These are phyloP conservation scores for Himantopus leucocephalus DNA, from an alignment of 2,113 vertebrate genomes.

Conservation along the genomic window DNA sequence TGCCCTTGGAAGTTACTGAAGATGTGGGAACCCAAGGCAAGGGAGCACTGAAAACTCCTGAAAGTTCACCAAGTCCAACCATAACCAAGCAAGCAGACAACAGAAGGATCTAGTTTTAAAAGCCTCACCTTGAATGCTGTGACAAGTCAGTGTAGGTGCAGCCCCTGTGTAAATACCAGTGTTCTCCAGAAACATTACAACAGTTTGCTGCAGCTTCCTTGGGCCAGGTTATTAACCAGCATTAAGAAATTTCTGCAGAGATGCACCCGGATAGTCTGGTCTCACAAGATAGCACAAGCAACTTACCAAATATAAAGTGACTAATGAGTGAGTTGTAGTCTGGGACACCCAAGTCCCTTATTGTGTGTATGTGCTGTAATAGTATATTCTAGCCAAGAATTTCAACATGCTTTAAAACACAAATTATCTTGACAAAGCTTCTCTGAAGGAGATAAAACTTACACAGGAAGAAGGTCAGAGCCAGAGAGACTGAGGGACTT, in stretches of 20 bases:
- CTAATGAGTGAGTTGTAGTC: not conserved
- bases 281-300: not conserved
- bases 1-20: not conserved
- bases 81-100: not conserved
- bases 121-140: not conserved
- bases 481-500: not conserved
- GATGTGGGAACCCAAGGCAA: not conserved
- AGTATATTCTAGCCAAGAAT: not conserved
- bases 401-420: not conserved
- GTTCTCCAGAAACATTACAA: not conserved
- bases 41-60: not conserved
- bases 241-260: not conserved
- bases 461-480: not conserved
- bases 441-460: slow-evolving; percentile 26
- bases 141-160: not conserved
- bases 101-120: not conserved
- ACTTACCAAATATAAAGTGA: not conserved
- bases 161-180: not conserved
- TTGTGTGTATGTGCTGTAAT: not conserved
- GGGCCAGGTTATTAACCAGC: not conserved
- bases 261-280: not conserved
- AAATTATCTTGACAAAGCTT: slow-evolving; percentile 1
- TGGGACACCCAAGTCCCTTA: not conserved
- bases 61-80: not conserved
- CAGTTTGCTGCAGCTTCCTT: not conserved